Conservation (phyloP, 35 echinoderm and acorn worm genomes). For the Apostichopus parvimensis region DNA sequence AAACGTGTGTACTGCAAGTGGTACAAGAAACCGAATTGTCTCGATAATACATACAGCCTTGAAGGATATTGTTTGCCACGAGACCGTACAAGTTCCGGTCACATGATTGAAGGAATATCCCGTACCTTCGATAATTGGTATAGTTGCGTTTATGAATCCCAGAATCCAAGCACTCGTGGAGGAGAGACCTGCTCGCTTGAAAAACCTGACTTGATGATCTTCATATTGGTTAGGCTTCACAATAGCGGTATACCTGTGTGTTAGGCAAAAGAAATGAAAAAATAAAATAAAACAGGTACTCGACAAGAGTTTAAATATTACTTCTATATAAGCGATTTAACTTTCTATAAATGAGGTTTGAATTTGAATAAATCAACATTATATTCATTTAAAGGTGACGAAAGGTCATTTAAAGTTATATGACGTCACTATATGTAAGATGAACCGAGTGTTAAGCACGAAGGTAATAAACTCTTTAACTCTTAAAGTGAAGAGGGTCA, state of each 20-base stretch:
- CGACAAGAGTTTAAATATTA: too few relatives aligned
- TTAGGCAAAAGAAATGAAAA: neutral
- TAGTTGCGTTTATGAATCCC: conserved; percentile 8
- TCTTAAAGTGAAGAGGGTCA: too few relatives aligned
- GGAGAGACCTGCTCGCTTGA: neutral
- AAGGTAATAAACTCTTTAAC: too few relatives aligned
- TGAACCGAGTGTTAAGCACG: too few relatives aligned
- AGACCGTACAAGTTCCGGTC: conserved; percentile 10
- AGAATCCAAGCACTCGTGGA: neutral
- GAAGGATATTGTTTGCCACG: conserved; percentile 1
- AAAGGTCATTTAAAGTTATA: too few relatives aligned
- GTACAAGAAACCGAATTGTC: neutral
- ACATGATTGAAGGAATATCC: conserved; percentile 2
- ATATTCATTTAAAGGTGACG: too few relatives aligned
- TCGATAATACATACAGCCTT: neutral
- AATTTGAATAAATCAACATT: too few relatives aligned
- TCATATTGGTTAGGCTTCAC: neutral
- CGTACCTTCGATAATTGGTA: neutral
- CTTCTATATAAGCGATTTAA: too few relatives aligned
- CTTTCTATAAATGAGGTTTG: too few relatives aligned
- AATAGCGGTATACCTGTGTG: conserved; percentile 9
- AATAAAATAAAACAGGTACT: too few relatives aligned
- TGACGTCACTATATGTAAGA: too few relatives aligned
- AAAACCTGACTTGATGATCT: neutral
- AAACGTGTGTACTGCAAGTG: neutral